Percentiles rank a stretch among this genome's conserved stretches.
phyloP scores from a whole-genome alignment of 2,797 vertebrate genomes.

The Falco biarmicus region DNA sequence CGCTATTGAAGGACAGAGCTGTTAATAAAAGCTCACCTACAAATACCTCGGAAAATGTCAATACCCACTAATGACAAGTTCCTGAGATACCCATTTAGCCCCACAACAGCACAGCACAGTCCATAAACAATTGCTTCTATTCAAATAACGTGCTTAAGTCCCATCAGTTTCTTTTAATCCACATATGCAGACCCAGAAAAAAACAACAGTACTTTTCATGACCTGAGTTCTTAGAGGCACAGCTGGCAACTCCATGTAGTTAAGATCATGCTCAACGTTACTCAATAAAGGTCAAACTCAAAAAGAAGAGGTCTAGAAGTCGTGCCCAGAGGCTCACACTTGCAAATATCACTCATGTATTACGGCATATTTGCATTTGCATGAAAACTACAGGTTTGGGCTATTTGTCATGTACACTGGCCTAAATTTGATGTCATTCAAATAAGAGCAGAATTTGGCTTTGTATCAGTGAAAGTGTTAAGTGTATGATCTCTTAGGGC shows the following conservation, averaged over 20 bases:
- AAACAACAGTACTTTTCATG: background rate
- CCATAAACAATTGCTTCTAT: background rate
- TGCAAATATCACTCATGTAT: background rate
- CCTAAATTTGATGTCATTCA: background rate
- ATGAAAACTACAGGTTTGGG: background rate
- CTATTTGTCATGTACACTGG: background rate
- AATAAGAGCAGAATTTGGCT: background rate
- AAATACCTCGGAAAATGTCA: constrained; percentile 21
- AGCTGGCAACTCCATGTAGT: background rate
- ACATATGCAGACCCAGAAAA: background rate
- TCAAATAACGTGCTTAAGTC: background rate
- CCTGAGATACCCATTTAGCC: background rate
- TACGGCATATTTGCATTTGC: background rate
- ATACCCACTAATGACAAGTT: background rate
- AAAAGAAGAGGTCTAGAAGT: background rate
- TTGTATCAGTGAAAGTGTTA: background rate
- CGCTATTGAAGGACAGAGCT: constrained; percentile 46
- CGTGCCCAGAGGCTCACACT: background rate
- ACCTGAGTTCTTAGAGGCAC: background rate
- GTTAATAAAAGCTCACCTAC: constrained; percentile 54
- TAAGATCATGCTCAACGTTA: background rate
- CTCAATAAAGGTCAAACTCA: background rate
- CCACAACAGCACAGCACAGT: background rate
- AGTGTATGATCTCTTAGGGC: background rate
- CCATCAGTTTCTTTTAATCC: background rate